phyloP scores from a whole-genome alignment of 1,140 invertebrate genomes.

The Thaumetopoea pityocampa region DNA sequence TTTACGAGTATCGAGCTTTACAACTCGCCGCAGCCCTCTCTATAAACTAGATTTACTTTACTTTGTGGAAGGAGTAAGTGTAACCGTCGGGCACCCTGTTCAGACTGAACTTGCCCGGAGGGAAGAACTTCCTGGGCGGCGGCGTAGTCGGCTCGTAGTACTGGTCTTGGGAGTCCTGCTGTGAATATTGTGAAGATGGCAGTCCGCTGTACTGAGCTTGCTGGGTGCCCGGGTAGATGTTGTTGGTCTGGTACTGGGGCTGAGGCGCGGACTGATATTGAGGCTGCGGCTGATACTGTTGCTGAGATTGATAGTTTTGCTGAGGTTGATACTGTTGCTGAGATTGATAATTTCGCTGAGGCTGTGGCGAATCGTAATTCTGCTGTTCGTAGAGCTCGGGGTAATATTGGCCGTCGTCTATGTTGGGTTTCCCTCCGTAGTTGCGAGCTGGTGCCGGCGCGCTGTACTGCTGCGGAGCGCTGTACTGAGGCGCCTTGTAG shows the following conservation, averaged over 20 bases:
- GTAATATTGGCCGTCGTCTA: slow-evolving; percentile 77
- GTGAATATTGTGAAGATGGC: slow-evolving; percentile 60
- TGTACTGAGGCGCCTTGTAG: slow-evolving; percentile 77
- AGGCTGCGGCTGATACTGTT: slow-evolving; percentile 43
- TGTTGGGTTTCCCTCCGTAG: slow-evolving; percentile 70
- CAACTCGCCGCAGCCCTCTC: slow-evolving; percentile 41
- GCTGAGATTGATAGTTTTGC: slow-evolving; percentile 57
- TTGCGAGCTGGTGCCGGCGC: slow-evolving; percentile 56
- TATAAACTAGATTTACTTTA: slow-evolving; percentile 51
- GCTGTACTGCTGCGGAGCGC: slow-evolving; percentile 71
- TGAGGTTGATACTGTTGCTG: slow-evolving; percentile 53
- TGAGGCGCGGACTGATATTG: slow-evolving; percentile 42
- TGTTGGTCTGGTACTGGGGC: slow-evolving; percentile 57
- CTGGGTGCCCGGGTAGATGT: slow-evolving; percentile 59
- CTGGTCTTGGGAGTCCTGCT: slow-evolving; percentile 43
- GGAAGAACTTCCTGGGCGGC: slow-evolving; percentile 83
- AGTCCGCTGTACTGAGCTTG: slow-evolving; percentile 61
- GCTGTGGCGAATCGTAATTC: slow-evolving; percentile 48
- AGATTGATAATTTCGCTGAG: slow-evolving; percentile 57
- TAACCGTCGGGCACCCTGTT: slow-evolving; percentile 90
- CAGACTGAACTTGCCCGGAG: slow-evolving; percentile 87
- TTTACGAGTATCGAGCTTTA: slow-evolving; percentile 43
- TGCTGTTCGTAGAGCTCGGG: slow-evolving; percentile 70
- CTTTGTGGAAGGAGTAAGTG: slow-evolving; percentile 86
- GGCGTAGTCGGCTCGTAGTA: slow-evolving; percentile 80